phyloP scores from a whole-genome alignment of 2,797 vertebrate species.

The Amazonetta brasiliensis region DNA sequence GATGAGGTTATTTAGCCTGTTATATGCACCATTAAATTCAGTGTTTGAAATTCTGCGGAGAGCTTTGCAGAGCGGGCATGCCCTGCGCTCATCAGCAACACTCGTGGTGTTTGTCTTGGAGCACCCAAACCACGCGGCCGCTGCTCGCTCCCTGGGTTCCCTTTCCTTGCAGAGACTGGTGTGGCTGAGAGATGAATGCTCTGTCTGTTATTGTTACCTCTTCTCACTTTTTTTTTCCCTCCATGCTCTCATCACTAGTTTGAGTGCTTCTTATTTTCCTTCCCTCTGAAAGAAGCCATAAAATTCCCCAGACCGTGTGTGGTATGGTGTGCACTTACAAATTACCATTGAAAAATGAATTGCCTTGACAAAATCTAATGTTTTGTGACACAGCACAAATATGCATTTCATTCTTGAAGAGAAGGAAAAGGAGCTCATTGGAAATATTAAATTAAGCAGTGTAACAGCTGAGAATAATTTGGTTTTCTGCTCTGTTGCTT shows the following conservation, averaged over 20 bases:
- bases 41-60: background rate
- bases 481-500: constrained; percentile 97
- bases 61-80: background rate
- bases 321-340: constrained; percentile 78
- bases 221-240: background rate
- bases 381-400: constrained; percentile 93
- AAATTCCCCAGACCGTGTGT: constrained; percentile 69
- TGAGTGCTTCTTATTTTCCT: constrained; percentile 65
- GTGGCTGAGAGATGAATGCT: constrained; percentile 29
- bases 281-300: constrained; percentile 54
- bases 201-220: constrained; percentile 58
- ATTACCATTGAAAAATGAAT: constrained; percentile 90
- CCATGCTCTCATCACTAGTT: constrained; percentile 46
- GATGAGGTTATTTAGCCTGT: constrained; percentile 53
- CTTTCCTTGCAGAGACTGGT: background rate
- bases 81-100: background rate
- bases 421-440: constrained; percentile 87
- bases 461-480: constrained; percentile 97
- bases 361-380: constrained; percentile 90
- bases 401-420: constrained; percentile 86
- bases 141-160: background rate
- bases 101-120: background rate
- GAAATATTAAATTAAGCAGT: constrained; percentile 99
- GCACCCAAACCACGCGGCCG: background rate
- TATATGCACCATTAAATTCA: constrained; percentile 57